Percentiles rank a stretch among this genome's conserved stretches.
These are phyloP conservation scores for Campopleginae sp. DNA, from an alignment of 2,888 invertebrate species.

Conservation along the genomic window DNA sequence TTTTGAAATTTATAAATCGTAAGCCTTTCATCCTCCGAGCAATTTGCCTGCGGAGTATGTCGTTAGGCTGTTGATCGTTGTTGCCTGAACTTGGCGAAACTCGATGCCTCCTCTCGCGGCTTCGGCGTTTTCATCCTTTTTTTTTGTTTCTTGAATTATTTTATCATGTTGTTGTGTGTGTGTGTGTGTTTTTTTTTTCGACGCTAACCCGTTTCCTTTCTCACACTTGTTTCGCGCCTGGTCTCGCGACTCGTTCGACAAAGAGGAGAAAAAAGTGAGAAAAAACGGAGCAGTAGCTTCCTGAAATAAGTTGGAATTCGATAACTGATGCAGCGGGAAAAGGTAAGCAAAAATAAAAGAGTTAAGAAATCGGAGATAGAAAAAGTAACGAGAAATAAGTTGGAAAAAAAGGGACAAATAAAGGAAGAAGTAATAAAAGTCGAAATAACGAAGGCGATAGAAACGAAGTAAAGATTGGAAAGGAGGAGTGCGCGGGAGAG, in stretches of 20 bases:
- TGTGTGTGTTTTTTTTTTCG: neutral
- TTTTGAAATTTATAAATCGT: constrained; percentile 19
- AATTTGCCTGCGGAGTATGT: constrained; percentile 56
- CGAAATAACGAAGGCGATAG: constrained; percentile 24
- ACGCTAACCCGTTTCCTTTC: neutral
- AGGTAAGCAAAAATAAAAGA: constrained; percentile 1
- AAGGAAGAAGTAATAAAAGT: constrained; percentile 25
- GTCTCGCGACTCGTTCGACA: constrained; percentile 7
- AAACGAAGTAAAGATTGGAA: neutral
- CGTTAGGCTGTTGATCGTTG: constrained; percentile 60
- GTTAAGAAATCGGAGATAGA: neutral
- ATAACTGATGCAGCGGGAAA: constrained; percentile 52
- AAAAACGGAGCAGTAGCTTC: constrained; percentile 62
- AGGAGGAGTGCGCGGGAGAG: constrained; percentile 26
- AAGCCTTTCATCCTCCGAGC: constrained; percentile 31
- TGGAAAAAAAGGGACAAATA: constrained; percentile 10
- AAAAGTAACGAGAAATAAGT: constrained; percentile 9
- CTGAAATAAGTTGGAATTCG: constrained; percentile 60
- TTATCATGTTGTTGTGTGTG: neutral
- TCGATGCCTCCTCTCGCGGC: constrained; percentile 48
- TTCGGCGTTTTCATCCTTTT: constrained; percentile 24
- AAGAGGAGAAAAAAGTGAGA: constrained; percentile 8
- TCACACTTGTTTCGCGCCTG: constrained; percentile 12
- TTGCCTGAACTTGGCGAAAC: constrained; percentile 47
- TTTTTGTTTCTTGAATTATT: neutral